phyloP scores from a whole-genome alignment of 2,797 vertebrate genomes.

The Ficedula albicollis region DNA sequence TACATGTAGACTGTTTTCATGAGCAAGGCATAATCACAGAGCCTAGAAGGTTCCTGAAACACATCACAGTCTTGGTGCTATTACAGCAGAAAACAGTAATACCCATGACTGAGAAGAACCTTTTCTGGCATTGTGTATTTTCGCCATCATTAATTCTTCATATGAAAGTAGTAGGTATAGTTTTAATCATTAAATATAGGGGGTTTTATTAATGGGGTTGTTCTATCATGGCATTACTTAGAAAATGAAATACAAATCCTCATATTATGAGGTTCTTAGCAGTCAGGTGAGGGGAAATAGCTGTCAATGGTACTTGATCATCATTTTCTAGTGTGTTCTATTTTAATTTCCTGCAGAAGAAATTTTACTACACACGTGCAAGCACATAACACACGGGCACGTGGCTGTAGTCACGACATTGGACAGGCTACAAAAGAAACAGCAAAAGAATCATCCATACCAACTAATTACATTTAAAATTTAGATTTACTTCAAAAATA shows the following conservation, averaged over 20 bases:
- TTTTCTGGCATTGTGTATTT: neutral
- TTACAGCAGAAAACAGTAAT: neutral
- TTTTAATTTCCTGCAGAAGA: neutral
- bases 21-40: neutral
- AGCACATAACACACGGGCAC: rapidly evolving
- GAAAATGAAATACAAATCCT: constrained; percentile 9
- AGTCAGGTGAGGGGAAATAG: neutral
- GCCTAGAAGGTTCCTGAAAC: neutral
- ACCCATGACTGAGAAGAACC: neutral
- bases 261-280: neutral
- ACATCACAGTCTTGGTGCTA: neutral
- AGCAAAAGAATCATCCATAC: neutral
- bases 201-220: neutral
- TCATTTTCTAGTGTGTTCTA: neutral
- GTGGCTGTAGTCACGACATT: neutral
- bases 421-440: neutral
- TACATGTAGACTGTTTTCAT: neutral
- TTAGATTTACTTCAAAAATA: neutral
- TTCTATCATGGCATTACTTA: neutral
- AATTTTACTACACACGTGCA: neutral
- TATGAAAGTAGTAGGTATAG: neutral
- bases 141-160: constrained; percentile 8
- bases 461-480: constrained; percentile 12
- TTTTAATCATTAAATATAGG: neutral
- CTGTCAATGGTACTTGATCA: neutral